Conservation (phyloP, 2,797 vertebrate species). For the Sphenopsis melanotis region DNA sequence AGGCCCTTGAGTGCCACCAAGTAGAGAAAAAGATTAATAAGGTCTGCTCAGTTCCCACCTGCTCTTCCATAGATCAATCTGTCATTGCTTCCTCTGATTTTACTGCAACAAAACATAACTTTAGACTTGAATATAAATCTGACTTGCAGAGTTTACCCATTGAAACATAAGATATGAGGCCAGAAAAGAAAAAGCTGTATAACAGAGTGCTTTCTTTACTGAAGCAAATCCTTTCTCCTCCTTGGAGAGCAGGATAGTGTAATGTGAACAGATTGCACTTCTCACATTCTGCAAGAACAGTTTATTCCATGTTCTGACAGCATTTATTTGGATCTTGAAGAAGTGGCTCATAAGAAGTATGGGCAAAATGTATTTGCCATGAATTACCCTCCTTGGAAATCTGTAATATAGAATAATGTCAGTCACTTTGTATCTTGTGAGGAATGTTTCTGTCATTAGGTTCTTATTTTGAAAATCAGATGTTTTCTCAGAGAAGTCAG, state of each 20-base stretch:
- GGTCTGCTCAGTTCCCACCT: conserved; percentile 32
- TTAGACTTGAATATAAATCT: conserved; percentile 50
- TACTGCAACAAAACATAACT: conserved; percentile 43
- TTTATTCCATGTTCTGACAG: conserved; percentile 38
- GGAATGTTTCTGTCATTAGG: neutral
- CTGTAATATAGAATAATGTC: neutral
- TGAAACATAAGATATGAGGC: conserved; percentile 43
- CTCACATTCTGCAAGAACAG: neutral
- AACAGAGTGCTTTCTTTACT: conserved; percentile 8
- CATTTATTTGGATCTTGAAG: neutral
- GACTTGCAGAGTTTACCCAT: conserved; percentile 52
- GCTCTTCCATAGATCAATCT: conserved; percentile 33
- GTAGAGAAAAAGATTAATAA: conserved; percentile 32
- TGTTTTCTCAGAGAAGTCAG: neutral
- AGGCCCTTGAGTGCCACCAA: neutral
- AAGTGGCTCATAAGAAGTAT: neutral
- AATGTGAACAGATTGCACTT: conserved; percentile 26
- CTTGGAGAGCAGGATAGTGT: conserved; percentile 15
- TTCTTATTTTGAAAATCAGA: neutral
- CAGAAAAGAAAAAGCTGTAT: neutral
- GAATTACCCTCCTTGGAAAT: neutral
- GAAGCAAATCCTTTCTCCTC: conserved; percentile 25
- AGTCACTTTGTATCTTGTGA: neutral
- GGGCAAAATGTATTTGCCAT: neutral
- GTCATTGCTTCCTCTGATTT: conserved; percentile 46